Evolutionary conservation across 2,797 vertebrate genomes (phyloP).

Genomic region (Aldrovandia affinis): DNA sequence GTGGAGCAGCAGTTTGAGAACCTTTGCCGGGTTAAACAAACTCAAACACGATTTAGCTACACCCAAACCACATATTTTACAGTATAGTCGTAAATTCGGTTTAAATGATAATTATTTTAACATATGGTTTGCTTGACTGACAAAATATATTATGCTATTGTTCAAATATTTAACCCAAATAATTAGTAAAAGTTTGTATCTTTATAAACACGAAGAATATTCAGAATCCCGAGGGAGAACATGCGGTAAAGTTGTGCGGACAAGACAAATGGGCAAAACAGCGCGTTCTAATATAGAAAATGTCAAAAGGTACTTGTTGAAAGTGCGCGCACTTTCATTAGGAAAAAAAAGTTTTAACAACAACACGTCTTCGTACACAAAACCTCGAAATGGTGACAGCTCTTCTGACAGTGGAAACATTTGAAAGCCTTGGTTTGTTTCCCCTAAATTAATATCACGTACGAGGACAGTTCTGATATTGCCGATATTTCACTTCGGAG

Average conservation of each 20-base stretch:
- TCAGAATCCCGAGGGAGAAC: not conserved
- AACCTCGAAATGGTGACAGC: not conserved
- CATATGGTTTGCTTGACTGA: not conserved
- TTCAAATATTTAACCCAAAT: not conserved
- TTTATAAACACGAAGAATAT: not conserved
- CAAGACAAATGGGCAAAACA: not conserved
- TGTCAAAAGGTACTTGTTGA: not conserved
- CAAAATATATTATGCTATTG: not conserved
- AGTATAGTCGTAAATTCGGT: not conserved
- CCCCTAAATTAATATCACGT: not conserved
- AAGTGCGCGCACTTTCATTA: not conserved
- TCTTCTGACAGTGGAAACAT: not conserved
- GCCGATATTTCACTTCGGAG: not conserved
- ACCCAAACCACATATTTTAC: not conserved
- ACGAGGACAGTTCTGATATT: not conserved
- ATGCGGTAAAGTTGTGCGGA: not conserved
- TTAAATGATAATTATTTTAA: not conserved
- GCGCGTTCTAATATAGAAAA: not conserved
- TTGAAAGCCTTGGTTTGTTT: not conserved
- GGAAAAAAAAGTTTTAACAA: not conserved
- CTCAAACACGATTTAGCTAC: not conserved
- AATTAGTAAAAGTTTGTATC: not conserved
- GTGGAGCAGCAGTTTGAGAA: not conserved
- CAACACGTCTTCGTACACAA: not conserved
- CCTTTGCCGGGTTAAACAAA: not conserved